Percentiles rank a stretch among this genome's conserved stretches.
Evolutionary conservation across 2,113 vertebrate species (phyloP).

Genomic region (Rhipidura dahli): DNA sequence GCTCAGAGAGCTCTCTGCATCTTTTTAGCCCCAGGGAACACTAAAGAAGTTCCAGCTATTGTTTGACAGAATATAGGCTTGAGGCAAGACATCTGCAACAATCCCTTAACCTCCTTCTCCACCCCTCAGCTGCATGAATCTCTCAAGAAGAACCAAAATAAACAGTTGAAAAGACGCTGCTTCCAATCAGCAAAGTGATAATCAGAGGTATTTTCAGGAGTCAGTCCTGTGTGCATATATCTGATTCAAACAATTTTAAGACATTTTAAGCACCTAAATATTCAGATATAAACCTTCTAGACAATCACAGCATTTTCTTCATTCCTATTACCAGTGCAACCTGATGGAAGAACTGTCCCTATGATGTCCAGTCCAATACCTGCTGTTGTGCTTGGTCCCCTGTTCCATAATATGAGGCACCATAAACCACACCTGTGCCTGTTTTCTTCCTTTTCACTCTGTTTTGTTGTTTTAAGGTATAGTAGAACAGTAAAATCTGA

Average conservation of each 20-base stretch:
- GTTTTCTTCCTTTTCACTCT: not conserved
- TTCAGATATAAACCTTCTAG: not conserved
- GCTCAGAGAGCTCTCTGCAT: not conserved
- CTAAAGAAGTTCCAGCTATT: not conserved
- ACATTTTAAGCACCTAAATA: not conserved
- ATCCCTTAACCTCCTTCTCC: not conserved
- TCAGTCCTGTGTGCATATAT: not conserved
- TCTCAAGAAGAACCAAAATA: not conserved
- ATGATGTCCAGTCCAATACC: not conserved
- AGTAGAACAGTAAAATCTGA: not conserved
- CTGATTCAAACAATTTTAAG: not conserved
- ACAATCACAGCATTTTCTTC: not conserved
- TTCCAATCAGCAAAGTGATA: not conserved
- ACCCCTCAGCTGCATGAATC: not conserved
- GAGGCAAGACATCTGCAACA: conserved; percentile 11
- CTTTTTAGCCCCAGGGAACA: not conserved
- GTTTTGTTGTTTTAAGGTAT: not conserved
- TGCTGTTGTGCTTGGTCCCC: not conserved
- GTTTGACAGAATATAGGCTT: not conserved
- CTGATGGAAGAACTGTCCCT: not conserved
- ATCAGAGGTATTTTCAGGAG: not conserved
- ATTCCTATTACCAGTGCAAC: not conserved
- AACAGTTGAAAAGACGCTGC: not conserved
- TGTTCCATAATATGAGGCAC: not conserved
- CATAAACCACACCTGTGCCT: not conserved